Conservation (phyloP, 1,140 invertebrate species). For the Acarapis woodi region DNA sequence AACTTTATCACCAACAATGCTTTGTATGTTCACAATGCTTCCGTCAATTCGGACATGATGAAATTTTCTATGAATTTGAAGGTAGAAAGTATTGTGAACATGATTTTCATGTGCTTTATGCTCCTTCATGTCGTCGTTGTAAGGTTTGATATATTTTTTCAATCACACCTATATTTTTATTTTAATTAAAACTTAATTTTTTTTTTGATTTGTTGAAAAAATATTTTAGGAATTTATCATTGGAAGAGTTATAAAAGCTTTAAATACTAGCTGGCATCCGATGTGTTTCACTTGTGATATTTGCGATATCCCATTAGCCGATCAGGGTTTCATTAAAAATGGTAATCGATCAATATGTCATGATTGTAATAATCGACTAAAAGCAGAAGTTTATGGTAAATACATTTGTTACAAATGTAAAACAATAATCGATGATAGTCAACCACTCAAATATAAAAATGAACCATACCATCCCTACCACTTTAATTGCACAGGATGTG, state of each 20-base stretch:
- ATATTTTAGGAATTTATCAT: not conserved
- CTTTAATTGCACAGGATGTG: conserved; percentile 64
- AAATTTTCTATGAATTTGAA: conserved; percentile 36
- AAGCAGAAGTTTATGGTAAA: conserved; percentile 75
- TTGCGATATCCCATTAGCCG: conserved; percentile 65
- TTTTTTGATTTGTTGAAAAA: not conserved
- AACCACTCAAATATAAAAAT: conserved; percentile 43
- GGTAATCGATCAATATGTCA: conserved; percentile 66
- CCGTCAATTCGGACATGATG: conserved; percentile 8
- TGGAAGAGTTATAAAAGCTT: conserved; percentile 80
- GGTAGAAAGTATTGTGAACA: conserved; percentile 96
- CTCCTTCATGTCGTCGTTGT: conserved; percentile 90
- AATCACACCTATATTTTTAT: too few species aligned
- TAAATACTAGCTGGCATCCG: conserved; percentile 96
- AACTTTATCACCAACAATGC: conserved; percentile 92
- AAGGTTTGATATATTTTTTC: too few species aligned
- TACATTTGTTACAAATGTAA: conserved; percentile 97
- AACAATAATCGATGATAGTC: conserved; percentile 74
- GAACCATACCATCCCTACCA: conserved; percentile 96
- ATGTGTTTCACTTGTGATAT: conserved; percentile 84
- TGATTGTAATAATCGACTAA: conserved; percentile 80
- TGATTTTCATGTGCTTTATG: conserved; percentile 93
- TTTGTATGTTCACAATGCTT: conserved; percentile 44
- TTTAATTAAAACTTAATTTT: too few species aligned
- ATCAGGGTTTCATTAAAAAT: conserved; percentile 88